These are phyloP conservation scores for Erebia aethiops DNA, from an alignment of 2,888 invertebrate species.

Conservation along the genomic window DNA sequence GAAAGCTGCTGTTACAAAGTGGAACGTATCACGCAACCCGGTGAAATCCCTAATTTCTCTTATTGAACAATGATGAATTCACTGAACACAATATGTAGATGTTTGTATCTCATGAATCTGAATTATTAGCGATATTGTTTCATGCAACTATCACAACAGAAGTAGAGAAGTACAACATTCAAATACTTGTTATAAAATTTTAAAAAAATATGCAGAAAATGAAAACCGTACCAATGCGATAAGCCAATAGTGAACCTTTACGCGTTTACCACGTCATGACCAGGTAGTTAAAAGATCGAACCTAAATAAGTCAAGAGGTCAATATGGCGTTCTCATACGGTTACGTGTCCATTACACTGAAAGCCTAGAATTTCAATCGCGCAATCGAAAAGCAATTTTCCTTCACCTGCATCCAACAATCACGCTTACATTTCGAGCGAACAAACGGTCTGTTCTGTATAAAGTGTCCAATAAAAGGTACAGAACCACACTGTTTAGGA, in stretches of 20 bases:
- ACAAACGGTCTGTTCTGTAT: slow-evolving; percentile 43
- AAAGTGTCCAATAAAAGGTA: slow-evolving; percentile 48
- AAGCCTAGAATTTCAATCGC: slow-evolving; percentile 42
- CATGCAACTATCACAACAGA: not conserved
- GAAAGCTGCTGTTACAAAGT: slow-evolving; percentile 48
- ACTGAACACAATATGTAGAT: slow-evolving; percentile 8
- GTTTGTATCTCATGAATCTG: slow-evolving; percentile 4
- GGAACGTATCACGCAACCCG: slow-evolving; percentile 48
- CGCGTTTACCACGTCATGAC: not conserved
- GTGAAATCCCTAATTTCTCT: slow-evolving; percentile 38
- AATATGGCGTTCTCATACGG: slow-evolving; percentile 24
- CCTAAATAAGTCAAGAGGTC: slow-evolving; percentile 25
- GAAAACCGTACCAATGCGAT: not conserved
- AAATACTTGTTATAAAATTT: not conserved
- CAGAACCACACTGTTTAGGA: slow-evolving; percentile 70
- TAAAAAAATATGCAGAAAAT: not conserved
- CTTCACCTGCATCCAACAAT: slow-evolving; percentile 47
- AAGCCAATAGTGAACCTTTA: not conserved
- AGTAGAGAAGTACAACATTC: not conserved
- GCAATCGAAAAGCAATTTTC: slow-evolving; percentile 46
- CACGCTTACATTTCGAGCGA: slow-evolving; percentile 43
- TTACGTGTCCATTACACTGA: slow-evolving; percentile 23
- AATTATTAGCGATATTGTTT: slow-evolving; percentile 1
- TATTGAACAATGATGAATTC: slow-evolving; percentile 24
- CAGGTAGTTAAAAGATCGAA: not conserved